phyloP scores from a whole-genome alignment of 2,797 vertebrate species.

The Tauraco hartlaubi region DNA sequence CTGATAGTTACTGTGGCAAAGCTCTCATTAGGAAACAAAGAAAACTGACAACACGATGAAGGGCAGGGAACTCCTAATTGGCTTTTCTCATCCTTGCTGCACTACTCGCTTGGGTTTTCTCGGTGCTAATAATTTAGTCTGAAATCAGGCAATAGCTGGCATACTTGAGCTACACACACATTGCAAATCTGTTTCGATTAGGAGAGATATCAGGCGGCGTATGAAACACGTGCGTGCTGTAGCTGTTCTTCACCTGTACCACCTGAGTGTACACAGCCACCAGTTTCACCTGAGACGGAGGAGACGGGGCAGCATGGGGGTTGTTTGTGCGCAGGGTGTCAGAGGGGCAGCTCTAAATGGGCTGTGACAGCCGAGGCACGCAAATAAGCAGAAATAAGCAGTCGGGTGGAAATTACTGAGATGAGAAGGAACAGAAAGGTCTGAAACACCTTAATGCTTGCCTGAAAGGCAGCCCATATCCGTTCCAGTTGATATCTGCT shows the following conservation, averaged over 20 bases:
- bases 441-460: not conserved
- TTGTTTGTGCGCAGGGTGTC: not conserved
- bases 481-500: not conserved
- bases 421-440: slow-evolving; percentile 10
- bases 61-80: not conserved
- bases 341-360: not conserved
- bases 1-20: not conserved
- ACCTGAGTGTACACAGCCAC: not conserved
- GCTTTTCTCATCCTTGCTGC: not conserved
- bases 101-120: not conserved
- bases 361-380: not conserved
- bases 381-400: not conserved
- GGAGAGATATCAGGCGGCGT: not conserved
- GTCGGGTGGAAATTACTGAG: not conserved
- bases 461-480: not conserved
- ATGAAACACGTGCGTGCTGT: rapidly evolving
- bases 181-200: not conserved
- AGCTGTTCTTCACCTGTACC: not conserved
- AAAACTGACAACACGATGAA: not conserved
- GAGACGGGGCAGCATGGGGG: rapidly evolving
- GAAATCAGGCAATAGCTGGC: not conserved
- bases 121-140: not conserved
- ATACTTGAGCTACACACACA: not conserved
- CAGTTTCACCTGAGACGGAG: not conserved
- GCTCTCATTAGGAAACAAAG: not conserved